Evolutionary conservation across 2,797 vertebrate species (phyloP), one percentile per base, ranked within the genome.

Genomic region (Florisuga fusca): DNA sequence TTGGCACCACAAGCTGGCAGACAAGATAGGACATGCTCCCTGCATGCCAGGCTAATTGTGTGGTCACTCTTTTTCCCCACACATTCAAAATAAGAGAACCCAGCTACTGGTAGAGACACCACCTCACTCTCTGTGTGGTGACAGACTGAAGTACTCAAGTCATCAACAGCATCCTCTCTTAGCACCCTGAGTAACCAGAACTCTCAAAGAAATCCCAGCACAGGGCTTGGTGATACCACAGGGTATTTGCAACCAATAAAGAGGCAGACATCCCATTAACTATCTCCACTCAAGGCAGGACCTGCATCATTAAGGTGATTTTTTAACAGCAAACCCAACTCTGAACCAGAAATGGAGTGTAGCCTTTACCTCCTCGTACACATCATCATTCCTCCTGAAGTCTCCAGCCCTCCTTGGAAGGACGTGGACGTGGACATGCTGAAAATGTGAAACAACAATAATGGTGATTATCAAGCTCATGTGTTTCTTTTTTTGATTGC

Each of bases 361-460:
- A 95, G 83, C 50, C 91, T 77, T 46, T 89, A 99, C 98, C 98
- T 98, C 98, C 50, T 98, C 74, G 0, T 99, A 99, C 96, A 99
- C 46, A 78, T 97, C 98, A 72, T 99, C 98, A 78, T 99, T 99
- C 64, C 91, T 95, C 84, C 97, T 94, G 91, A 99, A 99, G 98
- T 99, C 98, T 31, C 98, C 98, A 0, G 91, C 91, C 91, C 96
- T 98, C 93, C 98, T 98, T 31, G 98, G 98, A 76, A 99, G 98
- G 62, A 99, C 69, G 2, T 99, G 98, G 95, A 99, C 95, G 3
- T 99, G 99, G 66, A 99, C 98, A n/a, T 99, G 98, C 98, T 99
- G 97, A 74, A 97, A 97, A 94, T 1, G 46, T 41, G 95, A 81
- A 95, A 76, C 36, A 87, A 73, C 38, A 94, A 89, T 81, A 96